phyloP scores from a whole-genome alignment of 37 sponge, comb jelly and placozoan species.

The Tethya wilhelma region DNA sequence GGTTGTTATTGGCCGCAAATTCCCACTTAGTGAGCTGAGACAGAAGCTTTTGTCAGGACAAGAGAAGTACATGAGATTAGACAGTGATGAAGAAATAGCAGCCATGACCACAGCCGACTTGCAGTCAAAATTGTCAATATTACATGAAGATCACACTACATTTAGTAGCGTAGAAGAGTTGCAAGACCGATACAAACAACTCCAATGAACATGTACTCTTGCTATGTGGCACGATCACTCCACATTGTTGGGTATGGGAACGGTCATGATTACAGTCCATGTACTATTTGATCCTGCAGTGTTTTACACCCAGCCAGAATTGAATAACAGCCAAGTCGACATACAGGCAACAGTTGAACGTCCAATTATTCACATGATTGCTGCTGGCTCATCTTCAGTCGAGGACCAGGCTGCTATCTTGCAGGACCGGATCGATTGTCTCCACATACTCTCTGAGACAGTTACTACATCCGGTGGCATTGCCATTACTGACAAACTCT shows the following conservation, averaged over 20 bases:
- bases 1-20: slow-evolving; percentile 14
- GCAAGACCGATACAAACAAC: background rate
- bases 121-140: too few relatives aligned
- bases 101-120: slow-evolving; percentile 1
- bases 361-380: too few relatives aligned
- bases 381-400: too few relatives aligned
- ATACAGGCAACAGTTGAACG: slow-evolving; percentile 26
- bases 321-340: background rate
- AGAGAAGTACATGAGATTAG: slow-evolving; percentile 26
- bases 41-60: slow-evolving; percentile 10
- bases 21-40: slow-evolving; percentile 30
- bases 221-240: slow-evolving; percentile 38
- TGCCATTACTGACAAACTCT: too few relatives aligned
- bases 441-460: background rate
- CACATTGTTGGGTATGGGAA: slow-evolving; percentile 27
- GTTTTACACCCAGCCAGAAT: slow-evolving; percentile 24
- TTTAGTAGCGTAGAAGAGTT: slow-evolving; percentile 5
- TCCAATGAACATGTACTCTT: slow-evolving; percentile 20
- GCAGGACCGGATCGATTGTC: slow-evolving; percentile 22
- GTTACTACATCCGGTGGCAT: slow-evolving; percentile 11
- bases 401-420: slow-evolving; percentile 29
- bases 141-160: background rate
- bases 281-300: slow-evolving; percentile 34
- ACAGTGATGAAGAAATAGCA: slow-evolving; percentile 33
- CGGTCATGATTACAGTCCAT: slow-evolving; percentile 28